phyloP scores from a whole-genome alignment of 1,140 invertebrate species.

The Pseudachorutes palmiensis region DNA sequence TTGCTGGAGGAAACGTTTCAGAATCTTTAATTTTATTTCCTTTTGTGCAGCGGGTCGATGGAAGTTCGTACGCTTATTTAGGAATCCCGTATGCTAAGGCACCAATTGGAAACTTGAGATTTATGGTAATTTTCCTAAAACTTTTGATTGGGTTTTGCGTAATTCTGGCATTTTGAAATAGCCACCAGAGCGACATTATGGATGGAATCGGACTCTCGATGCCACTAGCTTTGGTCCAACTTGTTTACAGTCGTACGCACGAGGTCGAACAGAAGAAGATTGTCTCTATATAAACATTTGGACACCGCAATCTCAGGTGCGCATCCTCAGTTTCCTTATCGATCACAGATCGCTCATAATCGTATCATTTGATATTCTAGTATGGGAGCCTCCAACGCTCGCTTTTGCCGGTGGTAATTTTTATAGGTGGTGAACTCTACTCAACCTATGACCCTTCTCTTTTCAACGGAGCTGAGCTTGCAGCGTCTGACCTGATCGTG shows the following conservation, averaged over 20 bases:
- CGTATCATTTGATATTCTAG: slow-evolving; percentile 9
- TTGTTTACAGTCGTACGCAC: slow-evolving; percentile 34
- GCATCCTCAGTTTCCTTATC: too few relatives aligned
- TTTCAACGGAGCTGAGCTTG: slow-evolving; percentile 35
- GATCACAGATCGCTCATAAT: background rate
- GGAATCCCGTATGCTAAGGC: slow-evolving; percentile 37
- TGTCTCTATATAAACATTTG: slow-evolving; percentile 37
- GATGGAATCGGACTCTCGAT: slow-evolving; percentile 38
- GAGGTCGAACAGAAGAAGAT: slow-evolving; percentile 37
- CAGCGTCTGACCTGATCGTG: slow-evolving; percentile 30
- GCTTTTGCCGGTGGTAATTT: slow-evolving; percentile 35
- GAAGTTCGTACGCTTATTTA: slow-evolving; percentile 29
- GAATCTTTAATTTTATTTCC: background rate
- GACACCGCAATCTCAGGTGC: slow-evolving; percentile 30
- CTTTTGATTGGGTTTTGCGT: background rate
- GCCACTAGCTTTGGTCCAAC: slow-evolving; percentile 27
- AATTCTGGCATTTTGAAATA: slow-evolving; percentile 12
- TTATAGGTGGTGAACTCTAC: slow-evolving; percentile 37
- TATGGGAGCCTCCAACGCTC: slow-evolving; percentile 27
- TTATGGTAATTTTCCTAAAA: slow-evolving; percentile 28
- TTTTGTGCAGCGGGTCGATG: background rate
- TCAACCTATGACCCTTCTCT: slow-evolving; percentile 36
- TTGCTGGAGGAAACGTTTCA: background rate
- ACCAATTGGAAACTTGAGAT: slow-evolving; percentile 31
- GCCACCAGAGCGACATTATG: slow-evolving; percentile 36